Percentiles rank a stretch among this genome's conserved stretches.
Evolutionary conservation across 2,888 invertebrate species (phyloP).

Genomic region (Sycophila texana): DNA sequence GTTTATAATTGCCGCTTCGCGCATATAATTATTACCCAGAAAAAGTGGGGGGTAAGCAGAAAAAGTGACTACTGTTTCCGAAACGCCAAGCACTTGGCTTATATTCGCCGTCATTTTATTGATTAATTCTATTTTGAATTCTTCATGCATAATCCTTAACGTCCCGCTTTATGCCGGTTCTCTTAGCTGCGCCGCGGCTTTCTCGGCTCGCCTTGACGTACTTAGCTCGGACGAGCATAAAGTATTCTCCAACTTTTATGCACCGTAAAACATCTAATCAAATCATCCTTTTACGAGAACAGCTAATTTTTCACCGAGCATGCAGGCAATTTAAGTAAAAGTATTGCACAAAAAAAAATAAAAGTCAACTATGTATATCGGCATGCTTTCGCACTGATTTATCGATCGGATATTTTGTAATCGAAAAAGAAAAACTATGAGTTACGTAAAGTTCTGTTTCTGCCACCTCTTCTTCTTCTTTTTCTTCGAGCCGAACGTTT

Average conservation of each 20-base stretch:
- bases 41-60: not conserved
- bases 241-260: constrained; percentile 42
- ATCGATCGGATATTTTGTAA: not conserved
- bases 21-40: not conserved
- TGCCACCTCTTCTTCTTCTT: not conserved
- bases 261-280: constrained; percentile 48
- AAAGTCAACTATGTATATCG: not conserved
- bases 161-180: constrained; percentile 25
- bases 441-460: not conserved
- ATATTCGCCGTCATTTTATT: constrained; percentile 32
- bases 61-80: not conserved
- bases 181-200: constrained; percentile 29
- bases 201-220: constrained; percentile 40
- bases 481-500: not conserved
- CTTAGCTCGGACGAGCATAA: constrained; percentile 41
- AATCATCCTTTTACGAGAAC: constrained; percentile 33
- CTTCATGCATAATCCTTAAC: constrained; percentile 35
- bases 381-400: not conserved
- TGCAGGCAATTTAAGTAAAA: not conserved
- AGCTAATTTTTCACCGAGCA: constrained; percentile 30
- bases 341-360: not conserved
- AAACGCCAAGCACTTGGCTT: not conserved
- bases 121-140: constrained; percentile 44
- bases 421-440: not conserved
- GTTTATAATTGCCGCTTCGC: not conserved